Base-by-base conservation (phyloP, 2,113 vertebrate species). In the Dasyornis broadbenti region DNA sequence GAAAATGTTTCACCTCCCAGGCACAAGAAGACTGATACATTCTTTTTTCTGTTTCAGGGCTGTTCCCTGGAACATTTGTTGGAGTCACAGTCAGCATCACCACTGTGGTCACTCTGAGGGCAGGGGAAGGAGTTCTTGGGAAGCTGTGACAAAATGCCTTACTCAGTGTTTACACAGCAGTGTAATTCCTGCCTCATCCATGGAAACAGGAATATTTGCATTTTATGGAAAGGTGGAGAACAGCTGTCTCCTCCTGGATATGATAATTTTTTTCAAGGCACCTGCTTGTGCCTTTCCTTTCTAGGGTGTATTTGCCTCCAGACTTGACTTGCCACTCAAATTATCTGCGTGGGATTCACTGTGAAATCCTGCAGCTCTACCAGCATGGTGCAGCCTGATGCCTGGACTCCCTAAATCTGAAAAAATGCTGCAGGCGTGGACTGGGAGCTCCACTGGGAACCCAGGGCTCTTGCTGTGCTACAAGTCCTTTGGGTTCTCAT, bases 281-380 rank as follows among this genome's bases (percentile, higher is more conserved):
- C 24, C 12, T 3, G 0, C 50, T 85, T 4, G 0, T 5, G 0
- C 39, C 53, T 75, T 45, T 79, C 37, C n/a, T 80, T 65, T 64
- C 81, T 24, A 57, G 22, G 44, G 5, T 8, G 2, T 54, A 4
- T 56, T 90, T 90, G 11, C 27, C 49, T 86, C 44, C 26, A 49
- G 47, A 63, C 27, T 50, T 23, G 21, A n/a, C 65, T 65, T 71
- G 20, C 20, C 13, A 2, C 27, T 11, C 15, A 26, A 42, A 61
- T 47, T 30, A 11, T 35, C 66, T n/a, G 27, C 0, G 0, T 54
- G 47, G 53, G 71, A 64, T 37, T 21, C 2, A 0, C 52, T 19
- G 6, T 53, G 56, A 63, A 79, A 54, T 70, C 56, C 57, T 30
- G 5, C 45, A 53, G 33, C 35, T 69, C 59, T 47, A 9, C 49